Percentiles rank a stretch among this genome's conserved stretches.
phyloP scores from a whole-genome alignment of 2,797 vertebrate species.

The Simalia tracyae region DNA sequence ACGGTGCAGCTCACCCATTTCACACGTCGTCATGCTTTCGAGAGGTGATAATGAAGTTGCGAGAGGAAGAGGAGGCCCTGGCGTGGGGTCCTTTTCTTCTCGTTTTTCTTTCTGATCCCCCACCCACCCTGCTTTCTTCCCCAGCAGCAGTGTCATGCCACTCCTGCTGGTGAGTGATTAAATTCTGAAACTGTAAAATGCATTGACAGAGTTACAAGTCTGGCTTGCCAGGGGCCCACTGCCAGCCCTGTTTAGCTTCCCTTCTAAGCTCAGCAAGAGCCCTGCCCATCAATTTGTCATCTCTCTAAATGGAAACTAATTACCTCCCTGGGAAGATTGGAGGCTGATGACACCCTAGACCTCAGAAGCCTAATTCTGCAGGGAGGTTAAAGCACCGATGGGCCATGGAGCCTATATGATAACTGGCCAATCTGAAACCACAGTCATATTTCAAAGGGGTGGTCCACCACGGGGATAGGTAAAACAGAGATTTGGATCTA shows the following conservation, averaged over 20 bases:
- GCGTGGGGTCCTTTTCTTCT: conserved; percentile 5
- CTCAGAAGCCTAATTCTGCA: conserved; percentile 60
- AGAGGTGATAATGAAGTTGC: conserved; percentile 79
- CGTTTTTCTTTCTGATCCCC: not conserved
- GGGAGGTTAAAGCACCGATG: conserved; percentile 57
- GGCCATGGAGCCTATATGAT: not conserved
- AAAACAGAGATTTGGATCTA: not conserved
- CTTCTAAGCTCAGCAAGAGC: conserved; percentile 78
- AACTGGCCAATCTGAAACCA: not conserved
- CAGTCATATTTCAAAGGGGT: not conserved
- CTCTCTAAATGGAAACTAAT: conserved; percentile 85
- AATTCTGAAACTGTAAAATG: conserved; percentile 78
- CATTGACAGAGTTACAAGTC: conserved; percentile 74
- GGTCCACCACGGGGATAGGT: not conserved
- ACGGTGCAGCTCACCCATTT: conserved; percentile 83
- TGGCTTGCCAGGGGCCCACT: conserved; percentile 67
- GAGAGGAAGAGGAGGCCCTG: conserved; percentile 72
- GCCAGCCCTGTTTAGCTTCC: conserved; percentile 76
- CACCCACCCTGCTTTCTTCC: conserved; percentile 22
- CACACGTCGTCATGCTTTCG: conserved; percentile 78
- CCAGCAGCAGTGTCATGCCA: conserved; percentile 68
- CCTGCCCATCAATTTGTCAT: conserved; percentile 82
- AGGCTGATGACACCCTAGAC: conserved; percentile 70
- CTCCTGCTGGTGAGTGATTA: conserved; percentile 75
- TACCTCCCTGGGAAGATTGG: conserved; percentile 79